Evolutionary conservation across 1,140 invertebrate species (phyloP).

Genomic region (Drosophila busckii): DNA sequence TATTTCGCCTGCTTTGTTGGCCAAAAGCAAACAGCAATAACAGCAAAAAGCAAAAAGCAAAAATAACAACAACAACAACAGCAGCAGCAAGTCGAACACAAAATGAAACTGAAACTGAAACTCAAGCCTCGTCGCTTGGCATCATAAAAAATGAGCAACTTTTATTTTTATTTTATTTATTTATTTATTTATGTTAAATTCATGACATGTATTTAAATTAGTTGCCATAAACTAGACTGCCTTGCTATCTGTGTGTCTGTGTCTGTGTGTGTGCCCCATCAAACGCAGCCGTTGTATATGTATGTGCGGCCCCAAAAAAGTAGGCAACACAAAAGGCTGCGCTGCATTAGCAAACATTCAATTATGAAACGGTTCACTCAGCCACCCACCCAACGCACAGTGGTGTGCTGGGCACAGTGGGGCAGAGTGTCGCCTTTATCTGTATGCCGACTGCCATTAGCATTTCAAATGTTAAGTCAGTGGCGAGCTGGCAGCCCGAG

Average conservation of each 20-base stretch:
- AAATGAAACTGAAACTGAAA: conserved; percentile 12
- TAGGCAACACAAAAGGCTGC: conserved; percentile 33
- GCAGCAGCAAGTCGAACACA: neutral
- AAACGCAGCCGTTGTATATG: conserved; percentile 31
- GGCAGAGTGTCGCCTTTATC: conserved; percentile 2
- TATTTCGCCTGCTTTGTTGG: neutral
- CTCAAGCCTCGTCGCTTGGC: conserved; percentile 25
- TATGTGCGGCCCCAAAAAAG: conserved; percentile 31
- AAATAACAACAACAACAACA: conserved; percentile 1
- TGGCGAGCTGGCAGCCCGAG: too few species aligned
- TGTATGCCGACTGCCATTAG: conserved; percentile 47
- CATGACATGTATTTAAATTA: conserved; percentile 72
- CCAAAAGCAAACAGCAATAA: conserved; percentile 36
- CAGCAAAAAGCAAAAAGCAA: conserved; percentile 26
- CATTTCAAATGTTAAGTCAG: conserved; percentile 39
- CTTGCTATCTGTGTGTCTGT: conserved; percentile 17
- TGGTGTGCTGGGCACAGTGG: too few species aligned
- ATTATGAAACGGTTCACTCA: conserved; percentile 60
- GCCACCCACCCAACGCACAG: too few species aligned
- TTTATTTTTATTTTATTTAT: conserved; percentile 19
- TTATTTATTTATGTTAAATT: conserved; percentile 66
- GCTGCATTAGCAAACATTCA: conserved; percentile 64
- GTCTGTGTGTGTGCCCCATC: conserved; percentile 17
- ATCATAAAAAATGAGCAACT: conserved; percentile 44
- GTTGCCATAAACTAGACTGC: conserved; percentile 59